A percentile compares a stretch with the other conserved stretches of the same genome.
Evolutionary conservation across 1,140 invertebrate genomes (phyloP).

Genomic region (Oppia nitens): DNA sequence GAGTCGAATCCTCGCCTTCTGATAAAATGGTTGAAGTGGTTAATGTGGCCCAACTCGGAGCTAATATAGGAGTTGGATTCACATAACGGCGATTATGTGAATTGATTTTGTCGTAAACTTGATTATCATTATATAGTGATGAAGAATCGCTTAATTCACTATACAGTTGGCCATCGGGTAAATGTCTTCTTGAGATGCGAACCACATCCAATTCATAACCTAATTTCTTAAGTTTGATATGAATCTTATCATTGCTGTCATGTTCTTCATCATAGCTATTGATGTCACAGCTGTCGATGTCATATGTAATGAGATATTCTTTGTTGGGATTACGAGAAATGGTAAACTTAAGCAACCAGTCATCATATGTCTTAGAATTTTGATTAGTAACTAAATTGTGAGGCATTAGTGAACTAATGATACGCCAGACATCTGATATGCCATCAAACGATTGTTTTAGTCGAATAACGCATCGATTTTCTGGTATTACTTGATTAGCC

Average conservation of each 20-base stretch:
- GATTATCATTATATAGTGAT: neutral
- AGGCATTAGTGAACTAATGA: neutral
- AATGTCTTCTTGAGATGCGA: neutral
- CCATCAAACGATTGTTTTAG: neutral
- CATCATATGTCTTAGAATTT: neutral
- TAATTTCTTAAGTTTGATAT: neutral
- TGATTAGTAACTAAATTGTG: neutral
- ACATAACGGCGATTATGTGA: conserved; percentile 3
- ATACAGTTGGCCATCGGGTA: neutral
- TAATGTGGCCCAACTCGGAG: neutral
- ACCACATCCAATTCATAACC: neutral
- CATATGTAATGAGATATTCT: neutral
- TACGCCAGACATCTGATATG: neutral
- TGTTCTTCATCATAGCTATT: neutral
- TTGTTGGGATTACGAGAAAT: neutral
- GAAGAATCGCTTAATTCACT: neutral
- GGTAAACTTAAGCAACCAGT: neutral
- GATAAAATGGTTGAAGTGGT: conserved; percentile 6
- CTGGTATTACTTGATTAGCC: neutral
- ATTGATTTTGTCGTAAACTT: neutral
- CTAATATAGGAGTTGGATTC: conserved; percentile 2
- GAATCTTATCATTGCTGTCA: neutral
- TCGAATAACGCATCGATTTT: conserved; percentile 5
- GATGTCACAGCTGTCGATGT: neutral
- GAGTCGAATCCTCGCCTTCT: neutral